These are phyloP conservation scores for Ostrea edulis DNA, from an alignment of 1,140 invertebrate genomes.

Conservation along the genomic window DNA sequence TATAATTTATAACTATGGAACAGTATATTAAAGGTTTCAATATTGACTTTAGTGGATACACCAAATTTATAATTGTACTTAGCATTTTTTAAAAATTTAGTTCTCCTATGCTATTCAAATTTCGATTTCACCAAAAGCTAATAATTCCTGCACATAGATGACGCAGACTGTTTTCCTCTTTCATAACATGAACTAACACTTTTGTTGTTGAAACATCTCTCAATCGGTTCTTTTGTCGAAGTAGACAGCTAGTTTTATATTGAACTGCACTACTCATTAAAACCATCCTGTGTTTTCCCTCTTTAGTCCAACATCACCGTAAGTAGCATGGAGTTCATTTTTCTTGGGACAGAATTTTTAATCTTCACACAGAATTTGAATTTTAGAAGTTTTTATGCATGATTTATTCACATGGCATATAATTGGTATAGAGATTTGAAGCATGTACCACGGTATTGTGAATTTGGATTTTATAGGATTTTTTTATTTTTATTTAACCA, in stretches of 20 bases:
- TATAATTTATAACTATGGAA: too few relatives aligned
- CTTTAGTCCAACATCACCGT: constrained; percentile 18
- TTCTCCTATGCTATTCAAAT: not conserved
- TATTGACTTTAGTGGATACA: too few relatives aligned
- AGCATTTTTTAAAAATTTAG: too few relatives aligned
- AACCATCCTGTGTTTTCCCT: constrained; percentile 41
- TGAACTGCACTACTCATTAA: constrained; percentile 10
- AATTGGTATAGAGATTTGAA: not conserved
- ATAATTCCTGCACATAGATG: not conserved
- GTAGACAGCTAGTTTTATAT: not conserved
- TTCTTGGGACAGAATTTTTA: not conserved
- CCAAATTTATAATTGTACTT: too few relatives aligned
- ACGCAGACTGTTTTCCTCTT: not conserved
- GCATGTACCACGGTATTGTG: constrained; percentile 29
- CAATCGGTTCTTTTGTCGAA: not conserved
- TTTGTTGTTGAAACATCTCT: not conserved
- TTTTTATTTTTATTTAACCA: not conserved
- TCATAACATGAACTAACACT: not conserved
- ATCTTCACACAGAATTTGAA: constrained; percentile 24
- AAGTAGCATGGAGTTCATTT: constrained; percentile 12
- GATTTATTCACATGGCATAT: constrained; percentile 17
- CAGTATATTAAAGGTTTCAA: too few relatives aligned
- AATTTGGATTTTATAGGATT: not conserved
- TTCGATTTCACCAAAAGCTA: not conserved
- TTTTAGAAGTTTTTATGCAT: constrained; percentile 27